Conservation (phyloP, 2,888 invertebrate species). For the Anoplius nigerrimus region DNA sequence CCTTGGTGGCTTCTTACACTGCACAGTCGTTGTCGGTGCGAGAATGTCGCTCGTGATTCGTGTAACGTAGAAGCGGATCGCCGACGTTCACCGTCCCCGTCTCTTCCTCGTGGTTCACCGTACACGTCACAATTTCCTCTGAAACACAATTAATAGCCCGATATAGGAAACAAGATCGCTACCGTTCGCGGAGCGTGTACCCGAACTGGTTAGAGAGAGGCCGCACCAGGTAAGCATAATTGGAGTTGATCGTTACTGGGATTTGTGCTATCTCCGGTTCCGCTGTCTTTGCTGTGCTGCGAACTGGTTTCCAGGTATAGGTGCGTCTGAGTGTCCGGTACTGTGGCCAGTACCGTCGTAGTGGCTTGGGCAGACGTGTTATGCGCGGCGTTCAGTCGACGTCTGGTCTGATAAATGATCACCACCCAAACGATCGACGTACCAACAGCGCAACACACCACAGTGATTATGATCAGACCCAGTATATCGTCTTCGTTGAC, state of each 20-base stretch:
- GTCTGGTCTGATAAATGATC: constrained; percentile 90
- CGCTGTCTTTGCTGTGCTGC: constrained; percentile 88
- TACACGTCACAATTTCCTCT: constrained; percentile 65
- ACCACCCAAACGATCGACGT: constrained; percentile 94
- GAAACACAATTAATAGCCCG: constrained; percentile 22
- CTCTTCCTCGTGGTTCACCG: constrained; percentile 66
- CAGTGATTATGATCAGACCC: constrained; percentile 91
- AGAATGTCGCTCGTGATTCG: constrained; percentile 70
- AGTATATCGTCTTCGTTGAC: constrained; percentile 85
- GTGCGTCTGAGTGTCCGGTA: constrained; percentile 65
- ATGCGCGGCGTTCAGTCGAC: constrained; percentile 78
- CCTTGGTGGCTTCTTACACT: constrained; percentile 31
- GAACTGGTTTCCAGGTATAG: constrained; percentile 82
- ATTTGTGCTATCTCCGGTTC: constrained; percentile 87
- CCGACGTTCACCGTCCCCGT: constrained; percentile 59
- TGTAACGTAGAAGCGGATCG: constrained; percentile 69
- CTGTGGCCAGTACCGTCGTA: constrained; percentile 44
- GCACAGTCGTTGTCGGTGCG: constrained; percentile 49
- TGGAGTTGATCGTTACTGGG: constrained; percentile 82
- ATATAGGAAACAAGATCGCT: too few species aligned
- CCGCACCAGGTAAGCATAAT: constrained; percentile 68
- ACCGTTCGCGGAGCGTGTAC: neutral
- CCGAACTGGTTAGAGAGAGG: constrained; percentile 7
- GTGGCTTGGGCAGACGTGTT: constrained; percentile 48
- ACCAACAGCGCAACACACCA: constrained; percentile 93